These are phyloP conservation scores for Clarias pachynema DNA, from an alignment of 2,797 vertebrate species.

Conservation along the genomic window DNA sequence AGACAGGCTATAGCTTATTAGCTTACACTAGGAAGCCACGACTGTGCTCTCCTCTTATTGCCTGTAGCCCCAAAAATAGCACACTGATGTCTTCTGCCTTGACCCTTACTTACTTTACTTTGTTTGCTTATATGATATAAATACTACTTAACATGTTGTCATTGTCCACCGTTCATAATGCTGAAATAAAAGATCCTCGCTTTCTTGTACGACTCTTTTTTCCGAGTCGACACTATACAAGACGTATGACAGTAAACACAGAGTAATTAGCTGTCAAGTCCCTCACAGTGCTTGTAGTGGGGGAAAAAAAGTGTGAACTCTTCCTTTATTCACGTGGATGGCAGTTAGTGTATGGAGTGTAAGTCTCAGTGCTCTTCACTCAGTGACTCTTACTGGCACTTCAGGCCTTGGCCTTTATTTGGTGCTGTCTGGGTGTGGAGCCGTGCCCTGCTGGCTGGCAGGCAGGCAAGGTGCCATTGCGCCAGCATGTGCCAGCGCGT, in stretches of 20 bases:
- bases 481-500: slow-evolving; percentile 49
- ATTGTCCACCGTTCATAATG: not conserved
- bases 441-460: slow-evolving; percentile 40
- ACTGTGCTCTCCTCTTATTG: slow-evolving; percentile 44
- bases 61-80: slow-evolving; percentile 44
- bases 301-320: slow-evolving; percentile 10
- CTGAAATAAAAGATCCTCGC: not conserved
- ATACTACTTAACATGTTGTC: not conserved
- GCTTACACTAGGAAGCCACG: slow-evolving; percentile 48
- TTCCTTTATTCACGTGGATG: slow-evolving; percentile 25
- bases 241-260: not conserved
- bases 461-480: slow-evolving; percentile 41
- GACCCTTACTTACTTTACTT: slow-evolving; percentile 22
- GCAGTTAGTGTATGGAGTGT: slow-evolving; percentile 40
- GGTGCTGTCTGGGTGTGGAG: slow-evolving; percentile 27
- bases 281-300: slow-evolving; percentile 13
- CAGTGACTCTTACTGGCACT: slow-evolving; percentile 44
- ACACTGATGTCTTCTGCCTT: slow-evolving; percentile 10
- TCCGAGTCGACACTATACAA: slow-evolving; percentile 12
- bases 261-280: slow-evolving; percentile 36
- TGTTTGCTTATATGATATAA: slow-evolving; percentile 27
- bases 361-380: slow-evolving; percentile 44
- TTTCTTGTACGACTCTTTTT: not conserved
- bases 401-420: slow-evolving; percentile 50
- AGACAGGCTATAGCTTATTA: slow-evolving; percentile 58